A percentile compares a stretch with the other conserved stretches of the same genome.
These are phyloP conservation scores for Bemisia tabaci DNA, from an alignment of 1,140 invertebrate genomes.

Conservation along the genomic window DNA sequence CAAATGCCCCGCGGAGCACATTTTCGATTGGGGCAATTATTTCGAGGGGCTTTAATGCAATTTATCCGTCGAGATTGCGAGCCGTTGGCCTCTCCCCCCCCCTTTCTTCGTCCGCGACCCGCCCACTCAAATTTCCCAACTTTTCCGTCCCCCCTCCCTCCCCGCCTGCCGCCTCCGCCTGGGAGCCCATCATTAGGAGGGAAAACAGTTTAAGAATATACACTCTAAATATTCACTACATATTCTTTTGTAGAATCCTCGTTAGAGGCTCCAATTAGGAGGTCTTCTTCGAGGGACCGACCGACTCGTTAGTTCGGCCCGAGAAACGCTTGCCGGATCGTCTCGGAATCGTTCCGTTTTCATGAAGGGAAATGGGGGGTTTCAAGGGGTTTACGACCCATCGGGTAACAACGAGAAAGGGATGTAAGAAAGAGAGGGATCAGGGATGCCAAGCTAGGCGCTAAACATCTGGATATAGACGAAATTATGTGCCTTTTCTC, in stretches of 20 bases:
- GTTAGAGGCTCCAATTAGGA: neutral
- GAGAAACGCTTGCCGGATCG: neutral
- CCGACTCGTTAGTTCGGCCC: neutral
- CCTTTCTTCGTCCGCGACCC: neutral
- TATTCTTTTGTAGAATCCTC: neutral
- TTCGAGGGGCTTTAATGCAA: neutral
- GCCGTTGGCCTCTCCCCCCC: neutral
- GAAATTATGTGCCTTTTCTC: too few species aligned
- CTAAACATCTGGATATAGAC: too few species aligned
- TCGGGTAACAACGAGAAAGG: too few species aligned
- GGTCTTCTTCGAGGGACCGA: neutral
- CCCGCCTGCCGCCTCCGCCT: neutral
- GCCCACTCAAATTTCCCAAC: neutral
- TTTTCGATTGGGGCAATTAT: neutral
- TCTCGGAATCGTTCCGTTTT: too few species aligned
- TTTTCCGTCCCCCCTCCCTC: too few species aligned
- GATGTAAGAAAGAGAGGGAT: too few species aligned
- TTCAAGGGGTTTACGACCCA: neutral
- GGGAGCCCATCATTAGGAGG: neutral
- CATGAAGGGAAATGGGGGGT: neutral
- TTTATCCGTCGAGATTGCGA: neutral
- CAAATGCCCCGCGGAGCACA: too few species aligned
- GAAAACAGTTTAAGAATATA: neutral
- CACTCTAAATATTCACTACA: neutral
- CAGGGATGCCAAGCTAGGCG: too few species aligned